Evolutionary conservation across 1,140 invertebrate genomes (phyloP), one percentile per base, ranked within the genome.

Genomic region (Drosophila bifasciata): DNA sequence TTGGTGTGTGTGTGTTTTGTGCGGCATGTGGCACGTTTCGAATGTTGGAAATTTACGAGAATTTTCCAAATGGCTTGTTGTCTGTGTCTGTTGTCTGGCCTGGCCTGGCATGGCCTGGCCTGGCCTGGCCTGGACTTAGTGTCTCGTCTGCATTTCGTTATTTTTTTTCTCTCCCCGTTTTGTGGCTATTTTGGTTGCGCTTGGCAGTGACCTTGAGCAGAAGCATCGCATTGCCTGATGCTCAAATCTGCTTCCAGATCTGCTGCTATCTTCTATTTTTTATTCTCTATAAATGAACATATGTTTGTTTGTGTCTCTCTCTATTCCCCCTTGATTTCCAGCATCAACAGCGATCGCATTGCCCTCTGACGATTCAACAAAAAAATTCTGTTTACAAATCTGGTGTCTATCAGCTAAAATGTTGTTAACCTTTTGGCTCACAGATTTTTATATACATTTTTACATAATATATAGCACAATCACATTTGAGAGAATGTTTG

Each of bases 121-220:
- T 36, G 11, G 32, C 13, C 57, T 49, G 57, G 28, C n/a, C 7
- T 21, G n/a, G n/a, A n/a, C n/a, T 19, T 32, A 39, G 55, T 41
- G 5, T 57, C 40, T 41, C 43, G 66, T 63, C 61, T 58, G 46
- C 60, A 45, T 66, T 64, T 52, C 28, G 15, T 36, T 52, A n/a
- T n/a, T 7, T 23, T 39, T 55, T 50, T 49, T 50, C 49, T 21
- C 40, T 13, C n/a, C n/a, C n/a, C n/a, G n/a, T n/a, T 40, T 16
- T 36, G 25, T 46, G 7, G 19, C 43, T 41, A 52, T 45, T 50
- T 39, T 48, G 44, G 9, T 72, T 23, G 48, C 56, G 45, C 61
- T 73, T 86, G 74, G 53, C 83, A 86, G 28, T 81, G 83, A 88
- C 83, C 83, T 88, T 88, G 83, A 83, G 50, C 69, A 70, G 46